Percentiles rank a stretch among this genome's conserved stretches.
Conservation (phyloP, 2,888 invertebrate genomes). For the Apodemia duryi region DNA sequence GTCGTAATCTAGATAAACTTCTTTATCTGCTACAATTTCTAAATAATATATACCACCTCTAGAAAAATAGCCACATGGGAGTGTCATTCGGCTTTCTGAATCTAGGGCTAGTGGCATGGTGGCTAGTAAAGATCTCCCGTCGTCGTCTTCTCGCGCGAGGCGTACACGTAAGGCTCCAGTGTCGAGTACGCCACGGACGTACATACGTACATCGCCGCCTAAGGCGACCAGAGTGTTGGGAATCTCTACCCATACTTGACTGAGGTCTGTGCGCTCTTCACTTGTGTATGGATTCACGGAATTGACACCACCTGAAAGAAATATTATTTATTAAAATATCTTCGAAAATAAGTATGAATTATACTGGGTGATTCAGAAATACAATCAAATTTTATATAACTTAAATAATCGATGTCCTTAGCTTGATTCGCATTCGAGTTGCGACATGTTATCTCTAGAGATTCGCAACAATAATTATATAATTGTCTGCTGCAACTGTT, state of each 20-base stretch:
- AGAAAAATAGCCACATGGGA: conserved; percentile 87
- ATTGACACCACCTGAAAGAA: conserved; percentile 53
- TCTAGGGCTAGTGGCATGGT: conserved; percentile 74
- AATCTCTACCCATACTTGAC: conserved; percentile 81
- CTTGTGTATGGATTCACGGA: conserved; percentile 62
- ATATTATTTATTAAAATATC: neutral
- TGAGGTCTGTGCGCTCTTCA: conserved; percentile 58
- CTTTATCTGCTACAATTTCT: conserved; percentile 59
- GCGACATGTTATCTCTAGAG: too few species aligned
- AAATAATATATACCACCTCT: conserved; percentile 82
- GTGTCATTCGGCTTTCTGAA: conserved; percentile 68
- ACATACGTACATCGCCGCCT: conserved; percentile 88
- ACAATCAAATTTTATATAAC: too few species aligned
- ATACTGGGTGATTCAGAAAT: neutral
- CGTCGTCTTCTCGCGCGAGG: conserved; percentile 72
- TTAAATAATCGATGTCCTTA: too few species aligned
- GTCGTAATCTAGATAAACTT: conserved; percentile 51
- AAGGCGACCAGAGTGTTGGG: conserved; percentile 88
- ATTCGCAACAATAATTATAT: too few species aligned
- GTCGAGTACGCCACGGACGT: conserved; percentile 77
- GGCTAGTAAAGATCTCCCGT: conserved; percentile 56
- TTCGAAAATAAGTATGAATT: neutral
- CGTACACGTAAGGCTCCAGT: conserved; percentile 55
- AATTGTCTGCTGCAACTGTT: too few species aligned
- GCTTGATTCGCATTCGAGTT: too few species aligned